A percentile compares a stretch with the other conserved stretches of the same genome.
Evolutionary conservation across 2,888 invertebrate genomes (phyloP).

Genomic region (Tipula confusa): DNA sequence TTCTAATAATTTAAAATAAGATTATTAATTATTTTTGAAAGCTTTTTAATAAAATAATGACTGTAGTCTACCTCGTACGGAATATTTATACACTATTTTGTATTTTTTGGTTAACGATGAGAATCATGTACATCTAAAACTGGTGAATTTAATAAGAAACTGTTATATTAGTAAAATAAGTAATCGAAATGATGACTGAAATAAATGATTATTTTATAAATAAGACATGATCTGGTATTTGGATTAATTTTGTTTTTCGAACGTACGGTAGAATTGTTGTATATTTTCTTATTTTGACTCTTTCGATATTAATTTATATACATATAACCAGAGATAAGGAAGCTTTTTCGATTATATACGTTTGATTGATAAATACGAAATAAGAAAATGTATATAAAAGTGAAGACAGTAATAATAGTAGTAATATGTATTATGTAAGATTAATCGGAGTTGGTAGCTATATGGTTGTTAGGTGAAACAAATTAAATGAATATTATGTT

Average conservation of each 20-base stretch:
- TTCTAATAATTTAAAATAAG: too few species aligned
- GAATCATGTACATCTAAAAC: too few species aligned
- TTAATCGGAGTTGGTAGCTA: not conserved
- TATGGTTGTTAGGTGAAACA: not conserved
- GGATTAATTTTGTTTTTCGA: not conserved
- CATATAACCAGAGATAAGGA: too few species aligned
- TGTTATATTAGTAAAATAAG: too few species aligned
- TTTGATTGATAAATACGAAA: slow-evolving; percentile 12
- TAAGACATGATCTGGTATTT: slow-evolving; percentile 1
- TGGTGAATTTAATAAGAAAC: too few species aligned
- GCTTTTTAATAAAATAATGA: too few species aligned
- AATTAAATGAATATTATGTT: not conserved
- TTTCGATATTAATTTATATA: not conserved
- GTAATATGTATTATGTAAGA: not conserved
- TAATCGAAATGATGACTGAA: not conserved
- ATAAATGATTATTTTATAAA: not conserved
- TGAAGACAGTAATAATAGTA: not conserved
- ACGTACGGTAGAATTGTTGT: not conserved
- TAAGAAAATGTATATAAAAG: slow-evolving; percentile 3
- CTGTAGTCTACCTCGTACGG: too few species aligned
- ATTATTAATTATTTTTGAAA: too few species aligned
- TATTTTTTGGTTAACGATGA: too few species aligned
- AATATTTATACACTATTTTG: too few species aligned
- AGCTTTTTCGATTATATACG: not conserved
- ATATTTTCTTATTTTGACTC: not conserved